Percentiles rank a stretch among this genome's conserved stretches.
Evolutionary conservation across 2,888 invertebrate genomes (phyloP).

Genomic region (Pyrocoelia pectoralis): DNA sequence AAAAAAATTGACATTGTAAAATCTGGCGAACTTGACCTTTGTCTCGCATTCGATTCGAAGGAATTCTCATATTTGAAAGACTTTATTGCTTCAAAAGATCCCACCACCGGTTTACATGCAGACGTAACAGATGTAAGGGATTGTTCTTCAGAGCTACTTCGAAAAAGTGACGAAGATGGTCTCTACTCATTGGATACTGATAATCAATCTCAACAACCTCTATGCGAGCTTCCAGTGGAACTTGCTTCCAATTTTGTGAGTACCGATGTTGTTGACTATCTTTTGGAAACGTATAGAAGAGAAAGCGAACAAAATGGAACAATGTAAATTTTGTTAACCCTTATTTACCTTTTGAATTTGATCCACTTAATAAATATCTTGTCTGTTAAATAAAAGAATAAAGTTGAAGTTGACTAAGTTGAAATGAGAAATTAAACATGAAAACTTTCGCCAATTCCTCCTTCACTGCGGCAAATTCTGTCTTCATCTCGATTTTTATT

Average conservation of each 20-base stretch:
- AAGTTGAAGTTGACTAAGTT: too few relatives aligned
- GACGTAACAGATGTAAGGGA: constrained; percentile 40
- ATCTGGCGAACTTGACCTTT: constrained; percentile 49
- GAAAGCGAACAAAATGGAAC: neutral
- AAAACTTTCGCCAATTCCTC: constrained; percentile 9
- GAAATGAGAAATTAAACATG: too few relatives aligned
- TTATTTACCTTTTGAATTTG: too few relatives aligned
- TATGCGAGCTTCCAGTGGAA: constrained; percentile 38
- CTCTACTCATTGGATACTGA: constrained; percentile 43
- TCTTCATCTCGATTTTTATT: too few relatives aligned
- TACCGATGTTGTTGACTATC: too few relatives aligned
- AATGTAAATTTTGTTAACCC: too few relatives aligned
- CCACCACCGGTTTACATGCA: constrained; percentile 12
- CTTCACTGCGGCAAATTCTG: too few relatives aligned
- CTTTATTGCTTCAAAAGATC: constrained; percentile 25
- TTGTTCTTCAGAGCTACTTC: constrained; percentile 34
- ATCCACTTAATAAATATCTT: too few relatives aligned
- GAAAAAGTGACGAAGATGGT: constrained; percentile 41
- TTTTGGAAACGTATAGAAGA: neutral
- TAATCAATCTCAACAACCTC: constrained; percentile 41
- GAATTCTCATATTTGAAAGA: constrained; percentile 19
- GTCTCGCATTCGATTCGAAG: constrained; percentile 17
- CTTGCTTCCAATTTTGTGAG: too few relatives aligned
- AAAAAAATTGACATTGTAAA: constrained; percentile 46
- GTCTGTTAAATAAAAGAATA: too few relatives aligned